These are phyloP conservation scores for Leuciscus waleckii DNA, from an alignment of 2,797 vertebrate genomes.

Conservation along the genomic window DNA sequence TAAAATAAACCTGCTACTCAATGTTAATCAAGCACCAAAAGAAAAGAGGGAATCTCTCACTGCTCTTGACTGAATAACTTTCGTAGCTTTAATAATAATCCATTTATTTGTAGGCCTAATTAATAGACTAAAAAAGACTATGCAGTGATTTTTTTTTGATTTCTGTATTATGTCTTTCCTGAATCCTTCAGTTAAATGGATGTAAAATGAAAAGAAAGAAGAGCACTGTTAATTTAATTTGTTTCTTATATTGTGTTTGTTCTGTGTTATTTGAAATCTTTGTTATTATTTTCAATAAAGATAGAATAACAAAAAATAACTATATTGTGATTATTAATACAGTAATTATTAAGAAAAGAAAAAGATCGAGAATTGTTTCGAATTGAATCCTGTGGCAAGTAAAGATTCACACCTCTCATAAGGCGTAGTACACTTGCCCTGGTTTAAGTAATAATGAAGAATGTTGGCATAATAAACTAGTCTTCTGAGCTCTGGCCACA, in stretches of 20 bases:
- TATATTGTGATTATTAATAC: too few species aligned
- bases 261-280: background rate
- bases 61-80: background rate
- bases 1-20: too few species aligned
- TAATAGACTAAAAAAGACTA: background rate
- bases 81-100: background rate
- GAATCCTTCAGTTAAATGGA: background rate
- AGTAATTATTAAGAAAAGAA: background rate
- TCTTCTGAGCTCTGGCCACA: background rate
- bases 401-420: background rate
- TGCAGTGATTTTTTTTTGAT: background rate
- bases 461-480: background rate
- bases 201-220: background rate
- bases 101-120: background rate
- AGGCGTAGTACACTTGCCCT: background rate
- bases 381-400: background rate
- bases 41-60: background rate
- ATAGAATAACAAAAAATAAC: too few species aligned
- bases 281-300: background rate
- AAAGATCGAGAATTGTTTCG: background rate
- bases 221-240: background rate
- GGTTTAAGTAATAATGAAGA: slow-evolving; percentile 4
- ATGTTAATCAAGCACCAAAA: background rate
- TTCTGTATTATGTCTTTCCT: background rate
- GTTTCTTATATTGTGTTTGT: background rate